Evolutionary conservation across 2,797 vertebrate genomes (phyloP).

Genomic region (Otolemur crassicaudatus): DNA sequence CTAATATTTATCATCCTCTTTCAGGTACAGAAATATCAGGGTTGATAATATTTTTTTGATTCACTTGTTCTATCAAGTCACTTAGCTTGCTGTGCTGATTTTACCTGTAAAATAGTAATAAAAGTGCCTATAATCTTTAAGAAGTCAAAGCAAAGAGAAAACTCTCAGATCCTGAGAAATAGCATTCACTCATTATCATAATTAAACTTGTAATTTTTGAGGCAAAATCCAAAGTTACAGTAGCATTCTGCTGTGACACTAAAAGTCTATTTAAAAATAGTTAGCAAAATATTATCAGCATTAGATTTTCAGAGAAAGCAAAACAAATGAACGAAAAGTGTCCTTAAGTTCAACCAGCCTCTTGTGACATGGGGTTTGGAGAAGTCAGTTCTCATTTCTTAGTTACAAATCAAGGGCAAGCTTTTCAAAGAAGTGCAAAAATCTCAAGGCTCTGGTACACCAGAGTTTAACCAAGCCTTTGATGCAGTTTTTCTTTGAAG

Average conservation of each 20-base stretch:
- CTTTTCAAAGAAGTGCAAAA: background rate
- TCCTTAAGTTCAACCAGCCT: background rate
- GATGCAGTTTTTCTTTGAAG: slow-evolving; percentile 41
- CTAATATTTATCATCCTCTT: background rate
- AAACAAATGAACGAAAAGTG: background rate
- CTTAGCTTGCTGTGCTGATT: background rate
- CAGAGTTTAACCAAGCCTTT: slow-evolving; percentile 20
- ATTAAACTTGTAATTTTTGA: background rate
- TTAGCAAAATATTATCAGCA: background rate
- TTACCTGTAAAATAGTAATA: background rate
- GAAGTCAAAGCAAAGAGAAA: slow-evolving; percentile 4
- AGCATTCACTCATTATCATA: background rate
- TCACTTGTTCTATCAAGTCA: background rate
- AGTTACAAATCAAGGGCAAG: slow-evolving; percentile 4
- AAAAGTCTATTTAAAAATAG: background rate
- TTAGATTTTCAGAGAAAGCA: slow-evolving; percentile 1
- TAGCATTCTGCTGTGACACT: background rate
- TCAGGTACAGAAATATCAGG: background rate
- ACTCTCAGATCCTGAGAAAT: background rate
- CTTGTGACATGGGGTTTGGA: background rate
- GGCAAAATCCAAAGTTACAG: background rate
- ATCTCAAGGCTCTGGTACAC: background rate
- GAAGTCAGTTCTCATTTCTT: slow-evolving; percentile 13
- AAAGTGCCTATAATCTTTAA: background rate
- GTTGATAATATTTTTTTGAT: background rate